Conservation (phyloP, 1,140 invertebrate genomes). For the Schlechtendalia chinensis region DNA sequence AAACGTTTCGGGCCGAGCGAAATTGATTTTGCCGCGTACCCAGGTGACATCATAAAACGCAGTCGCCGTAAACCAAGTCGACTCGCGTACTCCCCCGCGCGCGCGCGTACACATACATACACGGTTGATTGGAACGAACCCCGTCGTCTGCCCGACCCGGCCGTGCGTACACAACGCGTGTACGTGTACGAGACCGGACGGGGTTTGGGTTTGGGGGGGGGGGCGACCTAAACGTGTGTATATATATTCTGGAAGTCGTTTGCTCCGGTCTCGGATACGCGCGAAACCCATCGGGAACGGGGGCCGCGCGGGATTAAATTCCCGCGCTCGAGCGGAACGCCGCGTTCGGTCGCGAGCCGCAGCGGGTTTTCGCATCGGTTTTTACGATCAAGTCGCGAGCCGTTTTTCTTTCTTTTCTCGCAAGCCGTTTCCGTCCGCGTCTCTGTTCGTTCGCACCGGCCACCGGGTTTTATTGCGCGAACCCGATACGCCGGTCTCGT, state of each 20-base stretch:
- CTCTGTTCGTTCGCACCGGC: no score
- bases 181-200: neutral
- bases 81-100: neutral
- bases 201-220: neutral
- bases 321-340: neutral
- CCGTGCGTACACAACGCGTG: neutral
- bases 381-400: constrained; percentile 19
- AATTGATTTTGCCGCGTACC: constrained; percentile 31
- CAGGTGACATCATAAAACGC: constrained; percentile 48
- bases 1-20: constrained; percentile 14
- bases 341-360: neutral
- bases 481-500: no score
- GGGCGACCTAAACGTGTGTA: neutral
- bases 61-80: constrained; percentile 35
- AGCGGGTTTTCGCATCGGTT: neutral
- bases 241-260: no score
- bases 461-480: no score
- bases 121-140: constrained; percentile 32
- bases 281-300: constrained; percentile 30
- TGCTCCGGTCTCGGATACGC: no score
- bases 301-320: constrained; percentile 18
- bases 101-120: neutral
- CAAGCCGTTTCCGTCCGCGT: neutral
- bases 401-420: neutral
- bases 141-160: neutral